These are phyloP conservation scores for Drosophila dives DNA, from an alignment of 2,888 invertebrate genomes.

Conservation along the genomic window DNA sequence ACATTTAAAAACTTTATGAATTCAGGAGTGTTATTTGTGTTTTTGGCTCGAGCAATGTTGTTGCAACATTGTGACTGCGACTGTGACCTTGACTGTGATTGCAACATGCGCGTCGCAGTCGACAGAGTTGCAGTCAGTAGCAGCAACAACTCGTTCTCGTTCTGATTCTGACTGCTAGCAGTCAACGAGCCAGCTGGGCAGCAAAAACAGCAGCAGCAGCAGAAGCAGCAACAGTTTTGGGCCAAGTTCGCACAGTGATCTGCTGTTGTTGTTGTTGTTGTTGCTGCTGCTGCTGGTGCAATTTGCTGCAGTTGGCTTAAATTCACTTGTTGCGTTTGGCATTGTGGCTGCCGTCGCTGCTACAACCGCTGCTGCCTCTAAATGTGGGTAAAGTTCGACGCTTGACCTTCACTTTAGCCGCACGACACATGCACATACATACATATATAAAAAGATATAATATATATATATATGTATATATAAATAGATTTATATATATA, in stretches of 20 bases:
- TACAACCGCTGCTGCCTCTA: constrained; percentile 36
- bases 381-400: constrained; percentile 83
- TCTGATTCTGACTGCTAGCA: constrained; percentile 52
- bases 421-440: constrained; percentile 43
- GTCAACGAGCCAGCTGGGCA: constrained; percentile 31
- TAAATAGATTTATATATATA: constrained; percentile 4
- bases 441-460: neutral
- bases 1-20: neutral
- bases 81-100: constrained; percentile 77
- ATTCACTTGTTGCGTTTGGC: constrained; percentile 54
- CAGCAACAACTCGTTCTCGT: constrained; percentile 60
- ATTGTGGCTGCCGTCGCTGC: constrained; percentile 38
- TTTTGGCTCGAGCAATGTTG: neutral
- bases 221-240: constrained; percentile 47
- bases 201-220: constrained; percentile 11
- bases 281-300: constrained; percentile 42
- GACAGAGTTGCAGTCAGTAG: constrained; percentile 9
- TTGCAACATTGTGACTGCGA: constrained; percentile 11
- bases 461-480: constrained; percentile 4
- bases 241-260: constrained; percentile 65
- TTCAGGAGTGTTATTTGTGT: neutral
- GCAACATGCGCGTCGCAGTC: constrained; percentile 33
- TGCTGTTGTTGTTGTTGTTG: constrained; percentile 30
- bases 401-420: constrained; percentile 74
- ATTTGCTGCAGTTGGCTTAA: constrained; percentile 64